Evolutionary conservation across 2,797 vertebrate genomes (phyloP).

Genomic region (Amphiprion clarkii): DNA sequence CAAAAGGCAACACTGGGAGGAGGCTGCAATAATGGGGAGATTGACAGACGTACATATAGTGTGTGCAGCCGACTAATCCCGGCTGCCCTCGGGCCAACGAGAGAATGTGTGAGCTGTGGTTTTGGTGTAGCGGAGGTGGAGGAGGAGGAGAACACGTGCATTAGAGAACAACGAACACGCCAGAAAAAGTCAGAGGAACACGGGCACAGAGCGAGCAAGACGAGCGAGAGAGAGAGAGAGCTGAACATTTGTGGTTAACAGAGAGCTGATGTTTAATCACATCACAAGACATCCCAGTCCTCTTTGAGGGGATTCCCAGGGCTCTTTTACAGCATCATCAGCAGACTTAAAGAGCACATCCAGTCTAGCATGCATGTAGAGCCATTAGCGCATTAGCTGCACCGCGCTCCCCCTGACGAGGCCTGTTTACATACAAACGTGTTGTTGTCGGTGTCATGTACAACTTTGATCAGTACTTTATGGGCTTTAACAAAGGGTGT

Average conservation of each 20-base stretch:
- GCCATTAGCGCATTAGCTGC: conserved; percentile 54
- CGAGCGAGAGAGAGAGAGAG: conserved; percentile 8
- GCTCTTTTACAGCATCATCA: conserved; percentile 73
- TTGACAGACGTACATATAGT: conserved; percentile 47
- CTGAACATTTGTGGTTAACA: conserved; percentile 72
- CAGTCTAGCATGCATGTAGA: conserved; percentile 46
- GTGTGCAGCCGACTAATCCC: conserved; percentile 55
- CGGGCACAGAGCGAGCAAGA: conserved; percentile 16
- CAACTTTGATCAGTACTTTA: conserved; percentile 39
- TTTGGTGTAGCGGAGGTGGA: conserved; percentile 38
- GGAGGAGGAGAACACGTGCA: conserved; percentile 46
- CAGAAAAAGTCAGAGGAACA: conserved; percentile 26
- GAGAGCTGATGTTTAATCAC: conserved; percentile 76
- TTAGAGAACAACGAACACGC: conserved; percentile 23
- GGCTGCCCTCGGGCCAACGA: conserved; percentile 33
- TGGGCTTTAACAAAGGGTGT: conserved; percentile 26
- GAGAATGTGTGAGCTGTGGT: conserved; percentile 24
- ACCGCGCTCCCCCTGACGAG: conserved; percentile 38
- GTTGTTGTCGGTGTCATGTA: conserved; percentile 42
- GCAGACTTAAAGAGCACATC: conserved; percentile 70
- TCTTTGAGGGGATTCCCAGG: conserved; percentile 77
- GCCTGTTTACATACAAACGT: conserved; percentile 37
- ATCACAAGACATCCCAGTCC: conserved; percentile 72
- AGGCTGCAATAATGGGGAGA: conserved; percentile 52
- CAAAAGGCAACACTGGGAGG: conserved; percentile 52